These are phyloP conservation scores for Microcebus tavaratra DNA, from an alignment of 2,113 vertebrate genomes.

Conservation along the genomic window DNA sequence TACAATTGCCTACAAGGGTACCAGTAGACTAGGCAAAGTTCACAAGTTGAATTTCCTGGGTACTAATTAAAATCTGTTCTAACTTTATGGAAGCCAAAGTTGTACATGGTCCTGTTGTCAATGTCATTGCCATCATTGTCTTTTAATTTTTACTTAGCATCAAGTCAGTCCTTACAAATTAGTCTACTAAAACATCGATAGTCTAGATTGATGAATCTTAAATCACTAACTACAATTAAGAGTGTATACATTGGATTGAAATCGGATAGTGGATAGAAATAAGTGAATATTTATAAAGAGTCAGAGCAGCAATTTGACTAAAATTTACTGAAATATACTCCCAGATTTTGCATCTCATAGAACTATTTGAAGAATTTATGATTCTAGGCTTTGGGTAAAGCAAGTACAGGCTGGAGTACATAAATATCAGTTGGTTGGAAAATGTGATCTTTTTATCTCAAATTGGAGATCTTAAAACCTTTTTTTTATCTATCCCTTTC, in stretches of 20 bases:
- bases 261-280: neutral
- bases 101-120: conserved; percentile 62
- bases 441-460: neutral
- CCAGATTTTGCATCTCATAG: neutral
- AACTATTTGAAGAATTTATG: neutral
- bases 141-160: conserved; percentile 61
- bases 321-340: neutral
- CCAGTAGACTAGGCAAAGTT: conserved; percentile 77
- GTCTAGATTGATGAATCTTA: neutral
- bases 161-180: conserved; percentile 57
- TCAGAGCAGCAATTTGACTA: neutral
- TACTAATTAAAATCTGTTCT: conserved; percentile 79
- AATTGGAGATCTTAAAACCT: neutral
- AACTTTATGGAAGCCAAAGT: conserved; percentile 76
- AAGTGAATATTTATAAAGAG: conserved; percentile 20
- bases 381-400: neutral
- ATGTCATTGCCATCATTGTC: conserved; percentile 21
- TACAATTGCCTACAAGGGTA: conserved; percentile 73
- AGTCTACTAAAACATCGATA: neutral
- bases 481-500: neutral
- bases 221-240: conserved; percentile 44
- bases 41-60: conserved; percentile 82
- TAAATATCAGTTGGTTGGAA: neutral
- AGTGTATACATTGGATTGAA: conserved; percentile 8
- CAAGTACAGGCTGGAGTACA: neutral